These are phyloP conservation scores for Eupithecia vulgata DNA, from an alignment of 2,888 invertebrate species.

Conservation along the genomic window DNA sequence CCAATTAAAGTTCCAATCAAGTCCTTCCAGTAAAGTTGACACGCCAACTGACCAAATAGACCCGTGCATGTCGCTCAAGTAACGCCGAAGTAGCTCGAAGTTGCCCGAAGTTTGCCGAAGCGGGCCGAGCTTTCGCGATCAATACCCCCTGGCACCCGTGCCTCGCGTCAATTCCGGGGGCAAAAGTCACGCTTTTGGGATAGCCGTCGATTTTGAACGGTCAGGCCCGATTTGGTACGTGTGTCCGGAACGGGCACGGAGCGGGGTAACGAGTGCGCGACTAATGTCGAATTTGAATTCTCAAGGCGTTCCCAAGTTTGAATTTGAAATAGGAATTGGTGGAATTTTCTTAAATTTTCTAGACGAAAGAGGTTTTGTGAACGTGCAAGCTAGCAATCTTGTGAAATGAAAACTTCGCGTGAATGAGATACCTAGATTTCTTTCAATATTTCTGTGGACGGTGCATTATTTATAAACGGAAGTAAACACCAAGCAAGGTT, in stretches of 20 bases:
- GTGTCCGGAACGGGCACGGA: slow-evolving; percentile 44
- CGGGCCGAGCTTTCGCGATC: slow-evolving; percentile 74
- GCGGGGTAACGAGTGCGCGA: slow-evolving; percentile 57
- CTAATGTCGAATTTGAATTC: slow-evolving; percentile 60
- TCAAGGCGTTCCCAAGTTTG: slow-evolving; percentile 43
- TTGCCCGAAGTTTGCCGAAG: slow-evolving; percentile 71
- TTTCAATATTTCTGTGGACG: neutral
- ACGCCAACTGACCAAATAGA: slow-evolving; percentile 72
- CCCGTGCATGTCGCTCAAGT: slow-evolving; percentile 68
- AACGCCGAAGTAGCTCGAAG: slow-evolving; percentile 72
- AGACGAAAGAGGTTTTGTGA: slow-evolving; percentile 19
- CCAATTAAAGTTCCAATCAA: slow-evolving; percentile 80
- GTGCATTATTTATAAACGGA: slow-evolving; percentile 12
- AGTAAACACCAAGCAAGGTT: slow-evolving; percentile 40
- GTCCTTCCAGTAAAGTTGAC: slow-evolving; percentile 73
- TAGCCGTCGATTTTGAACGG: slow-evolving; percentile 77
- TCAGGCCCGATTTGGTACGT: slow-evolving; percentile 68
- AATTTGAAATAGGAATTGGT: slow-evolving; percentile 44
- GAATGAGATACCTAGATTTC: neutral
- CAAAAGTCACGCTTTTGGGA: slow-evolving; percentile 81
- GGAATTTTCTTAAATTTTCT: slow-evolving; percentile 35
- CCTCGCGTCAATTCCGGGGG: slow-evolving; percentile 78
- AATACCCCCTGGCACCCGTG: slow-evolving; percentile 74
- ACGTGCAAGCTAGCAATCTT: slow-evolving; percentile 7
- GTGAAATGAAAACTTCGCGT: slow-evolving; percentile 1